Evolutionary conservation across 2,888 invertebrate species (phyloP), one percentile per base, ranked within the genome.

Genomic region (Lasioglossum calceatum): DNA sequence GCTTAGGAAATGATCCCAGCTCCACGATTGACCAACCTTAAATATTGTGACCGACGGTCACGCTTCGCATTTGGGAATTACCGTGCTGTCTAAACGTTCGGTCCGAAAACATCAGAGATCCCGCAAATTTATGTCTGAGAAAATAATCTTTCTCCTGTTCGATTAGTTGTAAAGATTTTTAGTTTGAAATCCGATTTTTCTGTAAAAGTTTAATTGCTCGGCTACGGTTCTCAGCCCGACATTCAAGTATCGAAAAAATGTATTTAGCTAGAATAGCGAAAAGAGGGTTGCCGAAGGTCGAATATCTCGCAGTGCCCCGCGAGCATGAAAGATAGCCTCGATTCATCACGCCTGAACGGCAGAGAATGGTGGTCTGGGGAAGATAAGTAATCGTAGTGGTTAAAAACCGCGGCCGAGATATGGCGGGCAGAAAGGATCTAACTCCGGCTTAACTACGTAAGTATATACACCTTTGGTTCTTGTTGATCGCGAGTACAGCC

Each of bases 361-460:
- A 50, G 50, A 71, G 85, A 74, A 85, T 54, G 76, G 61, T 64
- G 44, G 61, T 23, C 61, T 36, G 58, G 67, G 75, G 54, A 70
- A 86, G 84, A 87, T 84, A 87, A 87, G 87, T 84, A 81, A 87
- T 87, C 87, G 85, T 76, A 82, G 81, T 76, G 85, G 81, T 91
- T 90, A 90, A 90, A 89, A 90, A 90, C 79, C 84, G 50, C 82
- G 79, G 88, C 88, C 91, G 92, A 91, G 90, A 91, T 92, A 94
- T 94, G 94, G 94, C 94, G 94, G 93, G 91, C 91, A 50, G 89
- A 87, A 89, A 88, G 91, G 91, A 93, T 93, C 93, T 93, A 93
- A 92, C 93, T 44, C 92, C 89, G 92, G 91, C 92, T 92, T 93
- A 94, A 94, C 94, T 93, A 93, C 94, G 92, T 93, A 94, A 93